Evolutionary conservation across 2,113 vertebrate genomes (phyloP).

Genomic region (Hipposideros armiger): DNA sequence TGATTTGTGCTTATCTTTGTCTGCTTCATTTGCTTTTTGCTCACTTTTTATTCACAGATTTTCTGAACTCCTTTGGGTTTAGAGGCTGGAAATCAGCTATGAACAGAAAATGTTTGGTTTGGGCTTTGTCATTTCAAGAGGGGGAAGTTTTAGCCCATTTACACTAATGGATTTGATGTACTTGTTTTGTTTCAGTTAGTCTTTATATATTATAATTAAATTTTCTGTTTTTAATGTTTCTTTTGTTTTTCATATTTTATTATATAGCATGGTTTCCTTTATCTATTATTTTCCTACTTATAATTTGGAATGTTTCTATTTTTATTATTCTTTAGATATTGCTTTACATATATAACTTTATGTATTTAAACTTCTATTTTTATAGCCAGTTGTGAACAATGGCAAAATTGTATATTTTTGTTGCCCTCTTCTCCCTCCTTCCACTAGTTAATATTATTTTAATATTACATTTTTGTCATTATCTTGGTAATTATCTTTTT

Average conservation of each 20-base stretch:
- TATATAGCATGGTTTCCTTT: neutral
- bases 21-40: neutral
- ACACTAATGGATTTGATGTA: neutral
- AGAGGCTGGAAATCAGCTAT: neutral
- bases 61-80: neutral
- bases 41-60: conserved; percentile 16
- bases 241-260: neutral
- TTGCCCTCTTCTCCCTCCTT: neutral
- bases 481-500: neutral
- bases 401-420: neutral
- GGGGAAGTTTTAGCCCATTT: neutral
- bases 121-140: neutral
- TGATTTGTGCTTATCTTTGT: neutral
- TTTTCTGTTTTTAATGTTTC: neutral
- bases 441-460: neutral
- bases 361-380: neutral
- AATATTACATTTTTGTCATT: neutral
- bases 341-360: neutral
- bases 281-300: neutral
- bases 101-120: neutral
- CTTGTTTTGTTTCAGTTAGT: neutral
- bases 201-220: neutral
- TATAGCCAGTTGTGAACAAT: neutral
- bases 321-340: conserved; percentile 17
- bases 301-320: conserved; percentile 28